Conservation (phyloP, 2,888 invertebrate genomes). For the Tenthredo mesomela region DNA sequence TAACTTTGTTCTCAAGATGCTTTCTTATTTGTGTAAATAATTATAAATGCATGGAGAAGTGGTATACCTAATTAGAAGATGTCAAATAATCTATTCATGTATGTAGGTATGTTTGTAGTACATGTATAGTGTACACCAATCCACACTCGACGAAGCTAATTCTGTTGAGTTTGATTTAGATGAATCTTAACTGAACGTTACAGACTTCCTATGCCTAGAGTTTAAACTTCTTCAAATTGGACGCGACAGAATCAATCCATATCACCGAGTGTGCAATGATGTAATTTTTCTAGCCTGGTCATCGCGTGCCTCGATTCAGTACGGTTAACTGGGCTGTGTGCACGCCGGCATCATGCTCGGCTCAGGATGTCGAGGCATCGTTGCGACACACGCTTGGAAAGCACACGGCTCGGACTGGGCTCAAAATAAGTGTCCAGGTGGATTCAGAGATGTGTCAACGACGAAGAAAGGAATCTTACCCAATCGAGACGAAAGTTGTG, state of each 20-base stretch:
- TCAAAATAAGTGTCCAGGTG: slow-evolving; percentile 81
- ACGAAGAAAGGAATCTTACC: slow-evolving; percentile 73
- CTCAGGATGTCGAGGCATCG: slow-evolving; percentile 81
- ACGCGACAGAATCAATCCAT: background rate
- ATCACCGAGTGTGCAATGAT: background rate
- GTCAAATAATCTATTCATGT: background rate
- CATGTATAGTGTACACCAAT: too few relatives aligned
- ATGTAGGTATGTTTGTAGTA: background rate
- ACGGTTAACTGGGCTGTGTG: slow-evolving; percentile 86
- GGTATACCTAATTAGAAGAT: background rate
- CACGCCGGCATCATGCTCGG: slow-evolving; percentile 82
- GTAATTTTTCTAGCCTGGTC: slow-evolving; percentile 81
- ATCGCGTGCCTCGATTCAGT: slow-evolving; percentile 84
- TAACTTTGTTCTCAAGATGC: background rate
- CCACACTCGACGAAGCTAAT: background rate
- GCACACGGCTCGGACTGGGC: slow-evolving; percentile 80
- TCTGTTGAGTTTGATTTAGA: background rate
- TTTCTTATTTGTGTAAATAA: background rate
- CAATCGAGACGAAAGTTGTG: slow-evolving; percentile 78
- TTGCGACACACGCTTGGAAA: slow-evolving; percentile 79
- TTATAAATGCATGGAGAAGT: background rate
- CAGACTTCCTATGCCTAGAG: background rate
- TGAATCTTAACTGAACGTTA: background rate
- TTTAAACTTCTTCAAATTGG: background rate
- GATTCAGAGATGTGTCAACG: slow-evolving; percentile 83